Evolutionary conservation across 2,888 invertebrate species (phyloP), one percentile per base, ranked within the genome.

Genomic region (Polyploca ridens): DNA sequence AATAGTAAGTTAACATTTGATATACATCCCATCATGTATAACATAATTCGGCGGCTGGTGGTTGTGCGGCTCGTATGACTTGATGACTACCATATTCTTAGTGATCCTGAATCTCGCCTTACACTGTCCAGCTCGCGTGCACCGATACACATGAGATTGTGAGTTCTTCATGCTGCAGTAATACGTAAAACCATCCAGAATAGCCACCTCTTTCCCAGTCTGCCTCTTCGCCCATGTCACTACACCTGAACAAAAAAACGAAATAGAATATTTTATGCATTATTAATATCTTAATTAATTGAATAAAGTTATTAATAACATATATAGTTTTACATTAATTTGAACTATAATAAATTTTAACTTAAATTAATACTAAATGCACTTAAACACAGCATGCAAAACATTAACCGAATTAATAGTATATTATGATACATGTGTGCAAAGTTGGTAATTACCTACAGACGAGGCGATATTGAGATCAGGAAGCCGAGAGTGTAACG

Each of bases 81-180:
- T 63, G 6, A 72, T 33, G n/a, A 74, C 14, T 6, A 27, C 16
- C 41, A 65, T 58, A 0, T 71, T 14, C 2, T 41, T 61, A 33
- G 63, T 58, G 4, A 69, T 68, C n/a, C 68, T 62, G 58, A 78
- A 66, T 16, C 74, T 72, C n/a, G 75, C 68, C 41, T 63, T 68
- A 19, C 70, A 70, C 41, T 35, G 62, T 13, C 44, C 62, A 62
- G 33, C 16, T 65, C 61, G 44, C 60, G 63, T 2, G 67, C 63
- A 41, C 67, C 64, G 38, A 62, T 59, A 67, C 66, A 38, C 60
- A 19, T 35, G 35, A 3, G 60, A 60, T 14, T 41, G 60, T 2
- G 35, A 5, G 10, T 64, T 73, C 8, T 65, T 35, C 57, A 63
- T 67, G 14, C 62, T 41, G 5, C 71, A 72, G 2, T 71, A 49